Evolutionary conservation across 2,797 vertebrate species (phyloP).

Genomic region (Uromys caudimaculatus): DNA sequence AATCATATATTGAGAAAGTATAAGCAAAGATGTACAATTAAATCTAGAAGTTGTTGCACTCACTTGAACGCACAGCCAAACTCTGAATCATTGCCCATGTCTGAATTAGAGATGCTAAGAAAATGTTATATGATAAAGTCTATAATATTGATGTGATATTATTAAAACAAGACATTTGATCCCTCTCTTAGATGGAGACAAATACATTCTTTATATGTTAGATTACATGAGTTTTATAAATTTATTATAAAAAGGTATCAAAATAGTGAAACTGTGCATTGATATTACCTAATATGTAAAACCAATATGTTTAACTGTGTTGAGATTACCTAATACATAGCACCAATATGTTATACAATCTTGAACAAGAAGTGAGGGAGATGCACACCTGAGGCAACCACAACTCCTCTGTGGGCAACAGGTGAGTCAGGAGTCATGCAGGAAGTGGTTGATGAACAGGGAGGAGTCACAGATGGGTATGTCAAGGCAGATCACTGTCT

Average conservation of each 20-base stretch:
- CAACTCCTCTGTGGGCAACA: not conserved
- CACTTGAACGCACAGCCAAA: not conserved
- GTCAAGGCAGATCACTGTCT: not conserved
- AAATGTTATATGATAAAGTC: not conserved
- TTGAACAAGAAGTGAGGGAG: not conserved
- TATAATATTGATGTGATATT: not conserved
- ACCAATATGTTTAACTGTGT: not conserved
- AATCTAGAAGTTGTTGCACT: not conserved
- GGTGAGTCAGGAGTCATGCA: not conserved
- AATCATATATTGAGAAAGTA: not conserved
- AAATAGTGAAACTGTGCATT: not conserved
- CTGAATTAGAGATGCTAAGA: not conserved
- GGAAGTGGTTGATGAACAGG: not conserved
- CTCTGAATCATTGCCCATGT: not conserved
- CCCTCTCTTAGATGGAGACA: not conserved
- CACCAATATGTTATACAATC: not conserved
- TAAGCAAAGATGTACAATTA: not conserved
- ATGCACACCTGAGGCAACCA: not conserved
- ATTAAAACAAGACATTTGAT: slow-evolving; percentile 12
- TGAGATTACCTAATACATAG: not conserved
- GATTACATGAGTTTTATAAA: not conserved
- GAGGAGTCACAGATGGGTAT: not conserved
- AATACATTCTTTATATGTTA: not conserved
- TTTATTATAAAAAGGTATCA: not conserved
- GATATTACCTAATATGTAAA: not conserved